Conservation (phyloP, 2,888 invertebrate genomes). For the Cantharis flavilabris region DNA sequence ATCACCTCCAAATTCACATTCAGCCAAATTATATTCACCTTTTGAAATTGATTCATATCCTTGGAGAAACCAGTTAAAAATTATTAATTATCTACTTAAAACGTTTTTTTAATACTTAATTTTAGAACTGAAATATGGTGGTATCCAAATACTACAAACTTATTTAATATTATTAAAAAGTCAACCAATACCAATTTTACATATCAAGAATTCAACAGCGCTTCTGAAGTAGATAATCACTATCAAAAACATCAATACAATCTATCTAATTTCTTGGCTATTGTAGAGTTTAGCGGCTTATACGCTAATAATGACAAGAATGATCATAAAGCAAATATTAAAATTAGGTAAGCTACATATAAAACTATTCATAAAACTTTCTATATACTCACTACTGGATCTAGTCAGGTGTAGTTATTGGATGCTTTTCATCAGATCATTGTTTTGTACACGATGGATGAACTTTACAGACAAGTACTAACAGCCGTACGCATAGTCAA, state of each 20-base stretch:
- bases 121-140: not conserved
- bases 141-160: not conserved
- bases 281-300: not conserved
- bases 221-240: not conserved
- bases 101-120: not conserved
- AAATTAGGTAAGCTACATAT: not conserved
- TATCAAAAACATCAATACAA: not conserved
- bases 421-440: no score
- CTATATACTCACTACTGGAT: no score
- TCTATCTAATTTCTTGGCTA: not conserved
- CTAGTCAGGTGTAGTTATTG: no score
- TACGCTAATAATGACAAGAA: not conserved
- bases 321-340: not conserved
- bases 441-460: no score
- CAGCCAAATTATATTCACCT: slow-evolving; percentile 11
- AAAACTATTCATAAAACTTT: not conserved
- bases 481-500: no score
- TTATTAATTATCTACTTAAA: no score
- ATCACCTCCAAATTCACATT: slow-evolving; percentile 61
- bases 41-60: not conserved
- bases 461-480: no score
- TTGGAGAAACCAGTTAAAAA: no score
- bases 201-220: not conserved
- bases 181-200: no score
- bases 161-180: no score